Conservation (phyloP, 2,113 vertebrate genomes). For the Physeter macrocephalus region DNA sequence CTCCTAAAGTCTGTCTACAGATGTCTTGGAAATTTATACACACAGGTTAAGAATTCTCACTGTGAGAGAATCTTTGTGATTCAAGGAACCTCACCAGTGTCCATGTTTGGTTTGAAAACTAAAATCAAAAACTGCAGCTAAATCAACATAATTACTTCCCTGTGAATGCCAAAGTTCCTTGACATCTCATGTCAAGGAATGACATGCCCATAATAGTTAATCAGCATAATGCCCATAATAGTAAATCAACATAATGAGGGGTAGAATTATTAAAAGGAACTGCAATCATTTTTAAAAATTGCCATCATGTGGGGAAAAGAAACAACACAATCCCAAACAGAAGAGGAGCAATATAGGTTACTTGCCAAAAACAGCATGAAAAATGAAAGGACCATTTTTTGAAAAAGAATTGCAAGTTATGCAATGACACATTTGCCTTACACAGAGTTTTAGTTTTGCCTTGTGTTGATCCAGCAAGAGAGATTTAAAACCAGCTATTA, state of each 20-base stretch:
- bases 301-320: not conserved
- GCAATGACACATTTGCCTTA: not conserved
- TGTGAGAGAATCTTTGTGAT: not conserved
- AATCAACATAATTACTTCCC: not conserved
- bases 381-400: not conserved
- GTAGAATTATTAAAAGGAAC: not conserved
- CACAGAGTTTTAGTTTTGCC: not conserved
- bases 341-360: not conserved
- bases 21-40: not conserved
- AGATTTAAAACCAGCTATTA: not conserved
- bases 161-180: not conserved
- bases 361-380: not conserved
- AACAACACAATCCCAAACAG: not conserved
- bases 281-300: not conserved
- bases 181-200: not conserved
- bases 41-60: not conserved
- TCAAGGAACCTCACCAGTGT: not conserved
- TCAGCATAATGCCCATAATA: not conserved
- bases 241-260: not conserved
- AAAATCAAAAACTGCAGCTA: not conserved
- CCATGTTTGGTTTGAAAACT: slow-evolving; percentile 1
- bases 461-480: not conserved
- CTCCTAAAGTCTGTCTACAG: not conserved
- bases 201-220: not conserved
- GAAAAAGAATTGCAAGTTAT: not conserved